These are phyloP conservation scores for Apotomis turbidana DNA, from an alignment of 2,888 invertebrate species.

Conservation along the genomic window DNA sequence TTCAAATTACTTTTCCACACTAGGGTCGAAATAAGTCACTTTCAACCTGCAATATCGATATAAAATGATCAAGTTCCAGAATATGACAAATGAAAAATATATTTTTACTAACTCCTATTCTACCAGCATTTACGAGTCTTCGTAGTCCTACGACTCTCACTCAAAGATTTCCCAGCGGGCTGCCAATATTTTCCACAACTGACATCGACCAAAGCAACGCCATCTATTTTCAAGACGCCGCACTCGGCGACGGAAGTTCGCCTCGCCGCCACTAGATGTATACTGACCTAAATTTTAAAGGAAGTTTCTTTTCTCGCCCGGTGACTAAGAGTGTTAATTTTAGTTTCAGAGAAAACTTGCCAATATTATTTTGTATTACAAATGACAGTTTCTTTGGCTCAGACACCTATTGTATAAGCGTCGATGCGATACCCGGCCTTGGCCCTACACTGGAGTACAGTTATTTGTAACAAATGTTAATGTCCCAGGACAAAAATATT, in stretches of 20 bases:
- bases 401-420: conserved; percentile 26
- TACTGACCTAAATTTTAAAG: conserved; percentile 45
- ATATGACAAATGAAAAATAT: neutral
- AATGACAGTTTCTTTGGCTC: conserved; percentile 48
- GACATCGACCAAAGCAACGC: conserved; percentile 22
- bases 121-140: neutral
- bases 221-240: conserved; percentile 35
- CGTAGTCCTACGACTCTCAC: neutral
- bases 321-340: conserved; percentile 48
- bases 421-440: conserved; percentile 24
- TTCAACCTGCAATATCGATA: neutral
- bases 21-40: too few species aligned
- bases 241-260: conserved; percentile 35
- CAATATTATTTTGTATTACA: conserved; percentile 48
- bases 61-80: neutral
- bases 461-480: conserved; percentile 5
- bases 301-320: conserved; percentile 43
- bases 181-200: conserved; percentile 32
- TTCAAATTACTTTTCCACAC: too few species aligned
- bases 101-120: neutral
- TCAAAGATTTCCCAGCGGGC: conserved; percentile 30
- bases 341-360: conserved; percentile 46
- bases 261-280: conserved; percentile 47
- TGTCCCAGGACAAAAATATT: too few species aligned
- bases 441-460: conserved; percentile 15